Evolutionary conservation across 2,113 vertebrate genomes (phyloP).

Genomic region (Naja naja): DNA sequence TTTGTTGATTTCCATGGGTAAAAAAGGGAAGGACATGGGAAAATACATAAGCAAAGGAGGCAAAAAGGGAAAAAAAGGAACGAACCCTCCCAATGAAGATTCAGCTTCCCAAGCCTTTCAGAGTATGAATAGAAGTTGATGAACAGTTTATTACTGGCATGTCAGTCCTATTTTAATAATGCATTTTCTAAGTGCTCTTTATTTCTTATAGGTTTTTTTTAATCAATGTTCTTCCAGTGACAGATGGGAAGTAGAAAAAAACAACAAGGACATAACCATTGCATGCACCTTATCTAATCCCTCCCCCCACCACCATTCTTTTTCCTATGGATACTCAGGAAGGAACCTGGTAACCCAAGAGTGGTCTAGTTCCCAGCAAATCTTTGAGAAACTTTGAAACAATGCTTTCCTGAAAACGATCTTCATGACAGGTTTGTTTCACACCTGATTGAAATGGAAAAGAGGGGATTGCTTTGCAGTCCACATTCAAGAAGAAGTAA

Average conservation of each 20-base stretch:
- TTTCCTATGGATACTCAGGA: not conserved
- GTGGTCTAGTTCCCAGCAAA: not conserved
- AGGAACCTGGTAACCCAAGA: not conserved
- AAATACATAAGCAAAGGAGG: not conserved
- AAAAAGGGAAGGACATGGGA: not conserved
- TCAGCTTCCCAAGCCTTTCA: not conserved
- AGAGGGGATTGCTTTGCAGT: not conserved
- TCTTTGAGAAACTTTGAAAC: not conserved
- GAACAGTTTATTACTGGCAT: not conserved
- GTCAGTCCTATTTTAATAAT: not conserved
- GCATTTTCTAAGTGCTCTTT: not conserved
- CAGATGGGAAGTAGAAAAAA: not conserved
- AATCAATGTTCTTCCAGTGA: not conserved
- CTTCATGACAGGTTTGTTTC: not conserved
- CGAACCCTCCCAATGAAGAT: not conserved
- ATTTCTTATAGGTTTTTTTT: not conserved
- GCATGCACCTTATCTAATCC: not conserved
- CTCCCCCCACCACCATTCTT: not conserved
- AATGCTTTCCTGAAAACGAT: not conserved
- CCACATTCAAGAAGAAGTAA: not conserved
- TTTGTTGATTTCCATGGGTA: not conserved
- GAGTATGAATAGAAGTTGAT: not conserved
- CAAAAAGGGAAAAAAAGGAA: not conserved
- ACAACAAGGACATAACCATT: not conserved
- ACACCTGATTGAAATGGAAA: not conserved